These are phyloP conservation scores for Eulemur rufifrons DNA, from an alignment of 2,113 vertebrate genomes.

Conservation along the genomic window DNA sequence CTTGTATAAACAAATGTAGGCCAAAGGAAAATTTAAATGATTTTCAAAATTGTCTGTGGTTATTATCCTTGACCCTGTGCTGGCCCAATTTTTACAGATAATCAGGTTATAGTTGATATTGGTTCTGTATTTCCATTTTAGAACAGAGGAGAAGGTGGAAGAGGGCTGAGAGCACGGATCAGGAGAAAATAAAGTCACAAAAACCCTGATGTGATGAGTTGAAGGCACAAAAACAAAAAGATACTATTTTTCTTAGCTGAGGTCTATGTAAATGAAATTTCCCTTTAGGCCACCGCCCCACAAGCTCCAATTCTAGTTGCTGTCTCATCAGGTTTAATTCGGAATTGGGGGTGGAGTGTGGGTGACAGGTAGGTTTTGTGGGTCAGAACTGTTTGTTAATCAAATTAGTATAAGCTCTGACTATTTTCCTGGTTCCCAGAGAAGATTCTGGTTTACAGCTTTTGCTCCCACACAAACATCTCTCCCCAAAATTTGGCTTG, in stretches of 20 bases:
- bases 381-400: not conserved
- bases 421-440: not conserved
- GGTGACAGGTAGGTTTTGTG: not conserved
- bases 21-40: constrained; percentile 61
- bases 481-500: not conserved
- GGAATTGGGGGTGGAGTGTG: too few relatives aligned
- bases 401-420: not conserved
- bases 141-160: not conserved
- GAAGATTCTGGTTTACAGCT: not conserved
- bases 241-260: not conserved
- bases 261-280: not conserved
- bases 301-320: not conserved
- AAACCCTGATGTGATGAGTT: not conserved
- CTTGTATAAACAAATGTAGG: constrained; percentile 67
- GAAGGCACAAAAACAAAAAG: not conserved
- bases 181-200: constrained; percentile 21
- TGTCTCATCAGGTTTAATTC: not conserved
- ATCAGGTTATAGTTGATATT: constrained; percentile 69
- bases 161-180: not conserved
- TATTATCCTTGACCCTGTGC: constrained; percentile 52
- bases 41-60: constrained; percentile 50
- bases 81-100: constrained; percentile 67
- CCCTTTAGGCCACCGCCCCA: too few relatives aligned
- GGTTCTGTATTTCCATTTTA: constrained; percentile 45
- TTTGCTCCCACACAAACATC: not conserved